phyloP scores from a whole-genome alignment of 2,113 vertebrate genomes.

The Sus scrofa region T2T-Sscrofa CM000817.6:44288001-44288500 shows the following conservation, averaged over 20 bases:
- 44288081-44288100: slow-evolving; percentile 94
- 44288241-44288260: slow-evolving; percentile 95
- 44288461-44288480: slow-evolving; percentile 62
- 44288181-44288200: slow-evolving; percentile 99
- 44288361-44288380: slow-evolving; percentile 81
- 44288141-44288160: slow-evolving; percentile 97
- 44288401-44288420: slow-evolving; percentile 70
- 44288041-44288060: slow-evolving; percentile 97
- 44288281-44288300: slow-evolving; percentile 91
- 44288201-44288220: slow-evolving; percentile 98
- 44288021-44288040: slow-evolving; percentile 99
- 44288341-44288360: slow-evolving; percentile 81
- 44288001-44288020: slow-evolving; percentile 96
- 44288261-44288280: slow-evolving; percentile 90
- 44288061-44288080: slow-evolving; percentile 91
- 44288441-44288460: slow-evolving; percentile 49
- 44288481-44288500: slow-evolving; percentile 54
- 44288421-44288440: slow-evolving; percentile 51
- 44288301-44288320: slow-evolving; percentile 89
- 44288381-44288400: slow-evolving; percentile 84
- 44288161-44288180: slow-evolving; percentile 99
- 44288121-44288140: slow-evolving; percentile 99
- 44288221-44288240: slow-evolving; percentile 97
- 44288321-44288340: slow-evolving; percentile 57
- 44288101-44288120: slow-evolving; percentile 99